Evolutionary conservation across 2,888 invertebrate genomes (phyloP).

Genomic region (Pandemis corylana): DNA sequence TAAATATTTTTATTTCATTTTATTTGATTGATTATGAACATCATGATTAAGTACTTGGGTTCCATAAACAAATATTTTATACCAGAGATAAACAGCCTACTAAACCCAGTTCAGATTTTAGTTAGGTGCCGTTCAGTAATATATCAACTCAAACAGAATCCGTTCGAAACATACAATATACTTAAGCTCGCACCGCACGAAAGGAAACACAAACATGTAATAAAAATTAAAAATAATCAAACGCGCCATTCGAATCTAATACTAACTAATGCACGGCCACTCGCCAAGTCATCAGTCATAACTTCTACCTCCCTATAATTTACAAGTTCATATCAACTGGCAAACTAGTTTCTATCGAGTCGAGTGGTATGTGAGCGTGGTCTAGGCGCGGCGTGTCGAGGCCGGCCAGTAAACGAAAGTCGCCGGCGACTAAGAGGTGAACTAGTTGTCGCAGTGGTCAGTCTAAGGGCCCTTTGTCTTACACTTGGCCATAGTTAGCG

Average conservation of each 20-base stretch:
- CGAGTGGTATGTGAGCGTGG: constrained; percentile 76
- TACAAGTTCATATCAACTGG: constrained; percentile 50
- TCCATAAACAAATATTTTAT: not conserved
- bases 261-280: not conserved
- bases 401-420: constrained; percentile 76
- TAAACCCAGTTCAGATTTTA: too few relatives aligned
- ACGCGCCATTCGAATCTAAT: not conserved
- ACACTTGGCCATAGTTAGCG: not conserved
- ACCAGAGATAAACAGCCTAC: not conserved
- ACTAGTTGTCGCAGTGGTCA: constrained; percentile 47
- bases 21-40: too few relatives aligned
- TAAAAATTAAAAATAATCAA: not conserved
- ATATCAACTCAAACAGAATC: not conserved
- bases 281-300: constrained; percentile 6
- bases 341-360: constrained; percentile 73
- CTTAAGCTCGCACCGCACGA: not conserved
- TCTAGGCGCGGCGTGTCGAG: constrained; percentile 63
- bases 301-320: constrained; percentile 10
- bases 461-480: constrained; percentile 48
- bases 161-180: too few relatives aligned
- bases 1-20: too few relatives aligned
- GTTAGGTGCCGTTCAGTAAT: not conserved
- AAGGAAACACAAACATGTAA: not conserved
- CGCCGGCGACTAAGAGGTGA: constrained; percentile 51
- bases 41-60: too few relatives aligned